Evolutionary conservation across 1,140 invertebrate species (phyloP).

Genomic region (Calliopsis andreniformis): DNA sequence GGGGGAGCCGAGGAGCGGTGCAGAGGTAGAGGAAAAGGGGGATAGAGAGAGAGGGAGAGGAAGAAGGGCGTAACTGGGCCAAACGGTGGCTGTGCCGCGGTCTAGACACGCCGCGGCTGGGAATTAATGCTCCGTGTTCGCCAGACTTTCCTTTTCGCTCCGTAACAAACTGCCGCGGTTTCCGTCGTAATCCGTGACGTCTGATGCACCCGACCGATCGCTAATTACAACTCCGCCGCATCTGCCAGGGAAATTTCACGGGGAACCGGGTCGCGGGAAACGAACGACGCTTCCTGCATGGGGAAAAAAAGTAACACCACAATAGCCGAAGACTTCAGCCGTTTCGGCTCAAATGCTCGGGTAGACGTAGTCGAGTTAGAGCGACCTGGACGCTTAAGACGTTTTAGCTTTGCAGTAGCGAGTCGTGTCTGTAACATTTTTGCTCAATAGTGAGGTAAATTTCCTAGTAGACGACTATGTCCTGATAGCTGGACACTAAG

Average conservation of each 20-base stretch:
- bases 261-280: not conserved
- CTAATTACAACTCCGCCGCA: conserved; percentile 38
- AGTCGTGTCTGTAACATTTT: no score
- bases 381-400: no score
- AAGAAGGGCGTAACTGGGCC: conserved; percentile 66
- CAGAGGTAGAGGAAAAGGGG: not conserved
- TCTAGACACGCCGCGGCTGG: conserved; percentile 60
- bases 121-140: conserved; percentile 60
- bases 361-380: no score
- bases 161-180: conserved; percentile 44
- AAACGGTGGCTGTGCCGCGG: conserved; percentile 64
- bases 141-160: conserved; percentile 59
- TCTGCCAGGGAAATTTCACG: not conserved
- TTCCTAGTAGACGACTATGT: no score
- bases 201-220: conserved; percentile 19
- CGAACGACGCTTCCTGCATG: conserved; percentile 2
- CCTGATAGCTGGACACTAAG: no score
- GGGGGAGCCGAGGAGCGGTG: not conserved
- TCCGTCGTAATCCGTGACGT: conserved; percentile 39
- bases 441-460: no score
- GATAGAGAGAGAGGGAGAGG: conserved; percentile 41
- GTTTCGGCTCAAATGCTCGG: no score
- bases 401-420: no score
- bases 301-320: no score
- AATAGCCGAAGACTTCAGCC: no score